Evolutionary conservation across 2,113 vertebrate species (phyloP).

Genomic region (Thymallus thymallus): DNA sequence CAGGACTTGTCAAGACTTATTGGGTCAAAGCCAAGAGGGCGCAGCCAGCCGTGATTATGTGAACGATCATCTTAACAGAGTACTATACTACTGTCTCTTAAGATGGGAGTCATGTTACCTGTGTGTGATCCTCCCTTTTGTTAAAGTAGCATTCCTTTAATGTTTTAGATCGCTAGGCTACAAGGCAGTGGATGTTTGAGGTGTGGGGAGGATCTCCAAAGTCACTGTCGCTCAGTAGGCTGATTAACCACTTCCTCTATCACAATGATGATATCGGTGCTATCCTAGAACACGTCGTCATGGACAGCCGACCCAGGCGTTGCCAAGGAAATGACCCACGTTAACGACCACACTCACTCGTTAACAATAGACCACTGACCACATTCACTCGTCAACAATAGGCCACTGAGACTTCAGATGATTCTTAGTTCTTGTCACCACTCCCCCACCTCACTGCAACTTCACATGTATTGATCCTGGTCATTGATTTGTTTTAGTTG

Average conservation of each 20-base stretch:
- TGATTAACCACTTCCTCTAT: constrained; percentile 1
- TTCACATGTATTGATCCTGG: constrained; percentile 17
- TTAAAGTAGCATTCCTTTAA: constrained; percentile 52
- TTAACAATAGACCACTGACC: too few relatives aligned
- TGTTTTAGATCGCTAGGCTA: neutral
- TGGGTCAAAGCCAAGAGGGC: constrained; percentile 23
- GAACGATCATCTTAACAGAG: constrained; percentile 29
- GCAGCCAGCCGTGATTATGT: constrained; percentile 8
- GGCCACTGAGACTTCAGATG: constrained; percentile 4
- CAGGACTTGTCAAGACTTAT: constrained; percentile 32
- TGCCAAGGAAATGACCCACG: neutral
- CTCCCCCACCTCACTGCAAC: neutral
- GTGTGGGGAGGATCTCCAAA: constrained; percentile 10
- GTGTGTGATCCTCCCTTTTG: constrained; percentile 48
- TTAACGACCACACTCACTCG: too few relatives aligned
- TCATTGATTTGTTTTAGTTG: constrained; percentile 32
- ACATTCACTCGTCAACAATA: neutral
- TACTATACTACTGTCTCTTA: constrained; percentile 24
- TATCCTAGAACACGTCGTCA: neutral
- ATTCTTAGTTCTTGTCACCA: neutral
- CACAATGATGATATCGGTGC: neutral
- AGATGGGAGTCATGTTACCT: constrained; percentile 52
- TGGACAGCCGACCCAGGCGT: neutral
- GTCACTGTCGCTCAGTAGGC: neutral
- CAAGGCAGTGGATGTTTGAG: constrained; percentile 29